These are phyloP conservation scores for Telmatochromis sp. DNA, from an alignment of 2,113 vertebrate genomes.

Conservation along the genomic window DNA sequence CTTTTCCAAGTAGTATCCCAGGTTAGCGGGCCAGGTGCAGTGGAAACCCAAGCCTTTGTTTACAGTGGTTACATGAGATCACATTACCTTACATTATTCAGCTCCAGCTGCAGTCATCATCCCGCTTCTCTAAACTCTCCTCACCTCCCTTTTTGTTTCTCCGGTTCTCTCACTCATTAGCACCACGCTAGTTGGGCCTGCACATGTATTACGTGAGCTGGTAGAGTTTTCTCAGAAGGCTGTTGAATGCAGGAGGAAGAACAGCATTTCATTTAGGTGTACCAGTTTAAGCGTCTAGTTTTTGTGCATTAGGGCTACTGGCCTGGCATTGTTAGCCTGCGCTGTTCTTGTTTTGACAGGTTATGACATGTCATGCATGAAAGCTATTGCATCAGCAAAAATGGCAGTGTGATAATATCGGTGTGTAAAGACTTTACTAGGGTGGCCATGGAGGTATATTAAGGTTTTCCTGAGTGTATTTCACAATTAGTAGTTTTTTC, in stretches of 20 bases:
- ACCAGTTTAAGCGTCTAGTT: background rate
- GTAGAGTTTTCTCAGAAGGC: background rate
- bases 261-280: background rate
- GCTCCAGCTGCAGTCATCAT: constrained; percentile 53
- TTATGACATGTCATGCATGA: background rate
- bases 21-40: constrained; percentile 46
- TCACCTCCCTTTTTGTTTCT: background rate
- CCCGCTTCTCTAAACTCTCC: constrained; percentile 5
- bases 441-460: background rate
- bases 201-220: background rate
- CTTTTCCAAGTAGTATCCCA: background rate
- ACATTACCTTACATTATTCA: constrained; percentile 76
- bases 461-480: background rate
- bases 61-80: constrained; percentile 60
- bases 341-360: background rate
- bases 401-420: background rate
- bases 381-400: background rate
- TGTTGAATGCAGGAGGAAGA: background rate
- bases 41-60: constrained; percentile 64
- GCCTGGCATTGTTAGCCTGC: background rate
- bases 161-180: constrained; percentile 3
- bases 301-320: background rate
- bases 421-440: background rate
- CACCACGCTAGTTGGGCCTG: background rate
- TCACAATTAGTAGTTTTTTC: background rate